phyloP scores from a whole-genome alignment of 2,888 invertebrate genomes.

The Coleophora flavipennella region DNA sequence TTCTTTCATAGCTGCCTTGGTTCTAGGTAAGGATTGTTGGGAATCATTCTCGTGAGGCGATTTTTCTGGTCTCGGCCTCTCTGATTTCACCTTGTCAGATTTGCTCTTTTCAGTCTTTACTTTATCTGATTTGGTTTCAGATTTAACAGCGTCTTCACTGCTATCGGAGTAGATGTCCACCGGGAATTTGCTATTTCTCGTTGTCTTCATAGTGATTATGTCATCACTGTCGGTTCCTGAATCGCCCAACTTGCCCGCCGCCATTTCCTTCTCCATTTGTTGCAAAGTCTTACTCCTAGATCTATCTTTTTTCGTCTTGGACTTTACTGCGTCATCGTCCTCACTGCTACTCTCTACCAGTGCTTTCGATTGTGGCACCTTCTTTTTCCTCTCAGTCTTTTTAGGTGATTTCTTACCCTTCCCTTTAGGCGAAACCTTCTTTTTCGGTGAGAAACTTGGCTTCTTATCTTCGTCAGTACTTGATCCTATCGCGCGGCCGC shows the following conservation, averaged over 20 bases:
- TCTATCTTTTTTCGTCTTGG: conserved; percentile 53
- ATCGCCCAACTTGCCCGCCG: conserved; percentile 63
- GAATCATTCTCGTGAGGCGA: conserved; percentile 79
- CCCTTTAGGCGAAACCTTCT: conserved; percentile 56
- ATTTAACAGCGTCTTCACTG: conserved; percentile 71
- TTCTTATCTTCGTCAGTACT: conserved; percentile 75
- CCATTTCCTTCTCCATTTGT: conserved; percentile 83
- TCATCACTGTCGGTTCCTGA: conserved; percentile 87
- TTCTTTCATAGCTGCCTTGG: conserved; percentile 89
- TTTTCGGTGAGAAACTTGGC: conserved; percentile 53
- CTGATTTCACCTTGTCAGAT: conserved; percentile 54
- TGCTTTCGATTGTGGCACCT: conserved; percentile 56
- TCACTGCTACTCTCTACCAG: conserved; percentile 75
- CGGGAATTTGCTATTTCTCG: conserved; percentile 72
- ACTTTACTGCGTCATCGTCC: conserved; percentile 69
- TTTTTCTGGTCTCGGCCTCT: conserved; percentile 74
- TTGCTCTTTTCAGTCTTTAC: conserved; percentile 34
- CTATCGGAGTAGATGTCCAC: conserved; percentile 89
- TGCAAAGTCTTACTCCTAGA: conserved; percentile 75
- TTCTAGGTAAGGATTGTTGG: conserved; percentile 78
- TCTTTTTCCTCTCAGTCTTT: conserved; percentile 64
- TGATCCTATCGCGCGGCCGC: conserved; percentile 59
- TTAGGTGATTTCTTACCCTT: conserved; percentile 56
- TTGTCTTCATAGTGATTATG: conserved; percentile 75
- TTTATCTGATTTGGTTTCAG: conserved; percentile 67